These are phyloP conservation scores for Balearica regulorum DNA, from an alignment of 2,797 vertebrate genomes.

Conservation along the genomic window DNA sequence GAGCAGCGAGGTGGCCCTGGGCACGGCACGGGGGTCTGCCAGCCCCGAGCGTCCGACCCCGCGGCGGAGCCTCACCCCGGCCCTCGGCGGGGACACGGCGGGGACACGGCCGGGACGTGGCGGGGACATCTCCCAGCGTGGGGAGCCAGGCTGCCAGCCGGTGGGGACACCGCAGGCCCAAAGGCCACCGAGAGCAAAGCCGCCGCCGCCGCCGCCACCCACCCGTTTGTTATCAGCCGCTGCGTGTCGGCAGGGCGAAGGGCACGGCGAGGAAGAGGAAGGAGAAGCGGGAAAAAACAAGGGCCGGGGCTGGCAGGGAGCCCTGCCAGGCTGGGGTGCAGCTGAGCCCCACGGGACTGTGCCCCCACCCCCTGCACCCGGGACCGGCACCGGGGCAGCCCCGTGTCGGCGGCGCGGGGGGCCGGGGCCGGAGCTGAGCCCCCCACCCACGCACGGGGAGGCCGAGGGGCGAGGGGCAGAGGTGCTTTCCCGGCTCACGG, in stretches of 20 bases:
- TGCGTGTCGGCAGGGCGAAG: background rate
- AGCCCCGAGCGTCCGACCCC: background rate
- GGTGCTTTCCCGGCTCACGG: rapidly evolving
- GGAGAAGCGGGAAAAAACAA: background rate
- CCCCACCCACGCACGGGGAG: rapidly evolving
- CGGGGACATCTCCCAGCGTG: background rate
- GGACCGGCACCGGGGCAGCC: background rate
- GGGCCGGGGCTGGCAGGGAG: background rate
- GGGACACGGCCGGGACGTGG: background rate
- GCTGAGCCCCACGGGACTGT: background rate
- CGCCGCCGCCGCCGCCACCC: background rate
- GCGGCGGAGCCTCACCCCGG: too few species aligned
- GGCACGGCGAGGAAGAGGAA: background rate
- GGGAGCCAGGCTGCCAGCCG: background rate
- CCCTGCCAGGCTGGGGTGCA: background rate
- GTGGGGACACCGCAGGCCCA: background rate
- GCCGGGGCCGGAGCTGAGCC: background rate
- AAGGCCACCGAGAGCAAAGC: background rate
- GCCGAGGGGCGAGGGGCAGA: background rate
- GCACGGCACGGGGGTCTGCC: background rate
- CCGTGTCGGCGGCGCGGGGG: too few species aligned
- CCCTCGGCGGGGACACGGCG: background rate
- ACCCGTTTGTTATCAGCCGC: rapidly evolving
- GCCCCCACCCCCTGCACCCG: background rate
- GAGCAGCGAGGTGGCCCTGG: background rate